Evolutionary conservation across 2,888 invertebrate genomes (phyloP).

Genomic region (Macrostomum cliftonense): DNA sequence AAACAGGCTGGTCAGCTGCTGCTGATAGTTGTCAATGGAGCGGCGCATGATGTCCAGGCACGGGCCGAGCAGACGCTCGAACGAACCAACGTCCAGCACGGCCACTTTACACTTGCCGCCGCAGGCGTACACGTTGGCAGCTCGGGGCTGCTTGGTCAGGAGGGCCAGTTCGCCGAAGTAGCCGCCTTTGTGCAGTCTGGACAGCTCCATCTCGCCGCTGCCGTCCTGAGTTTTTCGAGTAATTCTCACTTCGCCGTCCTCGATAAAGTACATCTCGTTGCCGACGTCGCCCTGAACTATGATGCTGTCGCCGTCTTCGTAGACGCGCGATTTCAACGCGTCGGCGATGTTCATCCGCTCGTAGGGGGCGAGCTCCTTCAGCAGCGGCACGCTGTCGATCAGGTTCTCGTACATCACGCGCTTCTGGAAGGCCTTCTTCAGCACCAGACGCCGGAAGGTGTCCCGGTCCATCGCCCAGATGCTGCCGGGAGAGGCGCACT

Average conservation of each 20-base stretch:
- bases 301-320: constrained; percentile 44
- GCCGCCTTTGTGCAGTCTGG: constrained; percentile 50
- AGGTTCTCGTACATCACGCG: constrained; percentile 88
- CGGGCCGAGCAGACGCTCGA: constrained; percentile 84
- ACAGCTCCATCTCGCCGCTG: constrained; percentile 22
- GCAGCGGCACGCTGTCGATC: constrained; percentile 81
- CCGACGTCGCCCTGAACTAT: constrained; percentile 54
- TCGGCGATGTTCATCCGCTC: constrained; percentile 80
- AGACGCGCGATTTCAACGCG: constrained; percentile 64
- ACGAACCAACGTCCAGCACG: constrained; percentile 88
- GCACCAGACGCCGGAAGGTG: constrained; percentile 81
- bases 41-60: constrained; percentile 98
- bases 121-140: constrained; percentile 55
- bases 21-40: constrained; percentile 87
- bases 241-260: constrained; percentile 69
- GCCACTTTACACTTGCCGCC: constrained; percentile 18
- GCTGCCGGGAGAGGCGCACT: constrained; percentile 51
- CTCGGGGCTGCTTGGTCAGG: constrained; percentile 86
- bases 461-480: constrained; percentile 97
- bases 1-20: constrained; percentile 79
- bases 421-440: constrained; percentile 90
- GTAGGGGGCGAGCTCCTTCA: constrained; percentile 55
- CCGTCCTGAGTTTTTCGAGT: constrained; percentile 44
- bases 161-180: constrained; percentile 92
- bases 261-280: constrained; percentile 94